Evolutionary conservation across 2,888 invertebrate species (phyloP), one percentile per base, ranked within the genome.

Genomic region (Heliconius charithonia): DNA sequence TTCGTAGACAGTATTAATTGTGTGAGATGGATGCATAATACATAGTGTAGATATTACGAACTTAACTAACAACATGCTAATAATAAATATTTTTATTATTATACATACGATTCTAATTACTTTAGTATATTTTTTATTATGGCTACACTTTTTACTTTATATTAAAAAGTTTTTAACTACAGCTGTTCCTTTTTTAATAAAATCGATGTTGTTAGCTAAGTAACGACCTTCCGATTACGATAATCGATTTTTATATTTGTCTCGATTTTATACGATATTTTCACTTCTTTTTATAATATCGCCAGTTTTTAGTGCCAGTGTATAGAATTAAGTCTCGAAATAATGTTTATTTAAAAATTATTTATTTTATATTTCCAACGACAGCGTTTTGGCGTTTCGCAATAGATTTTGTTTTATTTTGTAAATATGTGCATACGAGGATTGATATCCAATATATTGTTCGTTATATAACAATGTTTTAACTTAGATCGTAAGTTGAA

Each of bases 371-470:
- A 79, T 85, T 81, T 78, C 63, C 81, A 77, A 77, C 66, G 41
- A 41, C 25, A 41, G 56, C 32, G 41, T 56, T 56, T 72, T 79
- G 81, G 79, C 75, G 77, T 74, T 76, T 78, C 86, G 88, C 87
- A 91, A 92, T 91, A 88, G 85, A 86, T 85, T 87, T 89, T 84
- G 82, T 82, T 77, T 85, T 84, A 83, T 90, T 91, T 92, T 94
- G 94, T 94, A 94, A 94, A 94, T 94, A 94, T 94, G 93, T 94
- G 93, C 93, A 93, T 93, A 94, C 90, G 90, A 85, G 86, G 88
- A 90, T 87, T 88, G 89, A 88, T 88, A 89, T 89, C 87, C 87
- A 87, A 86, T 80, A 81, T 86, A 85, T 84, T 81, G 80, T 83
- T 83, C 76, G 81, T 82, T 82, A 79, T 82, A 82, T 84, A 85